A percentile compares a stretch with the other conserved stretches of the same genome.
These are phyloP conservation scores for Zele albiditarsus DNA, from an alignment of 2,888 invertebrate species.

Conservation along the genomic window DNA sequence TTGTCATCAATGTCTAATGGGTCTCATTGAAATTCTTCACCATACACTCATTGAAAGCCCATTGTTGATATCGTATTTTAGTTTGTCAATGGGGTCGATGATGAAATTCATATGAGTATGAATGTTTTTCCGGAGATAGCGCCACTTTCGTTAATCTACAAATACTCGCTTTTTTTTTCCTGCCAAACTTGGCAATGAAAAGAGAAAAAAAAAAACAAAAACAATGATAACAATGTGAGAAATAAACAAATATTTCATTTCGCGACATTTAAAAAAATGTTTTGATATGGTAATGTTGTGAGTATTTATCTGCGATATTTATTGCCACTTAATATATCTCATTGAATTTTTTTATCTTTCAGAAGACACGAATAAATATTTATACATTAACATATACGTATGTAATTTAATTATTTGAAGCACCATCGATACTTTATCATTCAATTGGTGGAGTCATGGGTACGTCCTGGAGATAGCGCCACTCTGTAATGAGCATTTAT, in stretches of 20 bases:
- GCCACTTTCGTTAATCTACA: conserved; percentile 29
- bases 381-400: not conserved
- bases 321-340: too few species aligned
- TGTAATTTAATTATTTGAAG: not conserved
- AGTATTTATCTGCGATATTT: too few species aligned
- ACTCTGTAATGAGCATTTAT: conserved; percentile 25
- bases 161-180: not conserved
- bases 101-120: conserved; percentile 50
- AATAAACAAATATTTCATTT: too few species aligned
- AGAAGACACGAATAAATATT: not conserved
- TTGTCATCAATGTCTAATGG: not conserved
- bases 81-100: conserved; percentile 24
- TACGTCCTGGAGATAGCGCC: conserved; percentile 42
- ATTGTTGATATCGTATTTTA: not conserved
- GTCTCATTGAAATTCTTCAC: not conserved
- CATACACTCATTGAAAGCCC: not conserved
- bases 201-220: not conserved
- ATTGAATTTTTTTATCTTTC: not conserved
- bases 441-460: conserved; percentile 7
- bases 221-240: not conserved
- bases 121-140: conserved; percentile 36
- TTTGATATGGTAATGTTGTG: too few species aligned
- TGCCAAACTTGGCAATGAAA: conserved; percentile 5
- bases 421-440: conserved; percentile 24
- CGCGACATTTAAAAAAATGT: not conserved